Evolutionary conservation across 2,888 invertebrate species (phyloP), one percentile per base, ranked within the genome.

Genomic region (Tryphoninae sp.): DNA sequence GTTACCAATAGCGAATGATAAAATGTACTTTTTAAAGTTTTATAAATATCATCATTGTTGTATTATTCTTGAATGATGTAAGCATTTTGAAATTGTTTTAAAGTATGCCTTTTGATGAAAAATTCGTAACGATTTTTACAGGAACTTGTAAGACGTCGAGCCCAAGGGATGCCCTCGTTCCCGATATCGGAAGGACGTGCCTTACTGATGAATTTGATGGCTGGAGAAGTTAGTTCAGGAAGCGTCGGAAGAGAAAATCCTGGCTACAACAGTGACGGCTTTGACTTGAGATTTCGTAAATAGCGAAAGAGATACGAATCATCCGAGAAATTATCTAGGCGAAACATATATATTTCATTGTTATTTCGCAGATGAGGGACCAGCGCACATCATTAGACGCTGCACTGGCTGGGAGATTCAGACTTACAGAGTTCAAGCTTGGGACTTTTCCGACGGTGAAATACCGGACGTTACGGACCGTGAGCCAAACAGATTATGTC

Each of bases 341-440:
- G 26, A 49, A 58, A 71, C 8, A 19, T 16, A 33, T 58, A 13
- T 64, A 13, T 71, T 19, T 49, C 16, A 9, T 55, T 75, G 42
- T 49, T 79, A 42, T 58, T 65, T 78, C 9, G 7, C 6, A 11
- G 13, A 33, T 69, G 16, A 68, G 59, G 89, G 90, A 90, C 85
- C 86, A 89, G 64, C 87, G 72, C 87, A 88, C 16, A 83, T 86
- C 33, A 87, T 85, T 49, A 86, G 88, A 84, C 82, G 42, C 3
- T 88, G 88, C 65, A 88, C 87, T 75, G 86, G 87, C 11, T 76
- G 87, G 42, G 89, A 89, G 84, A 84, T 87, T 22, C 89, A 88
- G 71, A 95, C 95, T 86, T 96, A 97, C 92, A 93, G 97, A 84
- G 96, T 97, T 86, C 97, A 97, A 92, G 95, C 95, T 59, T 97